Percentiles rank a stretch among this genome's conserved stretches.
Conservation (phyloP, 2,888 invertebrate genomes). For the Cheilosia impressa region DNA sequence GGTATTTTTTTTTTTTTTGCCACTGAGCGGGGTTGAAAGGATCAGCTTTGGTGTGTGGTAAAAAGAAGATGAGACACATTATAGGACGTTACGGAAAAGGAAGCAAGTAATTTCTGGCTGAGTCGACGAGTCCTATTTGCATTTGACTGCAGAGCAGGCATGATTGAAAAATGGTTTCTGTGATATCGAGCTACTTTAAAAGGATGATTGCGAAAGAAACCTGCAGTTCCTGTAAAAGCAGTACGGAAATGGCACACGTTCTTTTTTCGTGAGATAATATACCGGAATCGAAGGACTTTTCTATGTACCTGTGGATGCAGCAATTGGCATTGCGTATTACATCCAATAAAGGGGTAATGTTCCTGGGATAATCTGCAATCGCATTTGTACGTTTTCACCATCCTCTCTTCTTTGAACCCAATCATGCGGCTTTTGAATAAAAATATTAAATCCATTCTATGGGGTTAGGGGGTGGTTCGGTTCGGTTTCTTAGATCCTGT, state of each 20-base stretch:
- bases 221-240: neutral
- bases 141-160: conserved; percentile 41
- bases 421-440: no score
- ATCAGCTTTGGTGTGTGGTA: conserved; percentile 28
- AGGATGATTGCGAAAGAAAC: conserved; percentile 14
- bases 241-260: neutral
- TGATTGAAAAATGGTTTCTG: neutral
- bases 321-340: no score
- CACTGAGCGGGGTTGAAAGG: conserved; percentile 23
- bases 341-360: no score
- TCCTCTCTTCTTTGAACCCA: no score
- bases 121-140: conserved; percentile 45
- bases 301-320: neutral
- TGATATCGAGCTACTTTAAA: conserved; percentile 4
- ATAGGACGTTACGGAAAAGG: conserved; percentile 9
- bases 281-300: neutral
- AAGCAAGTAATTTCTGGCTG: conserved; percentile 40
- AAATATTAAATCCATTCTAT: no score
- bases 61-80: neutral
- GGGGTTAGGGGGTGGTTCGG: no score
- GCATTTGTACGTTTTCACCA: no score
- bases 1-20: conserved; percentile 9
- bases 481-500: no score
- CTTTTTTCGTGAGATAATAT: neutral
- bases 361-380: no score